phyloP scores from a whole-genome alignment of 2,888 invertebrate species.

The Lithophane semibrunnea region DNA sequence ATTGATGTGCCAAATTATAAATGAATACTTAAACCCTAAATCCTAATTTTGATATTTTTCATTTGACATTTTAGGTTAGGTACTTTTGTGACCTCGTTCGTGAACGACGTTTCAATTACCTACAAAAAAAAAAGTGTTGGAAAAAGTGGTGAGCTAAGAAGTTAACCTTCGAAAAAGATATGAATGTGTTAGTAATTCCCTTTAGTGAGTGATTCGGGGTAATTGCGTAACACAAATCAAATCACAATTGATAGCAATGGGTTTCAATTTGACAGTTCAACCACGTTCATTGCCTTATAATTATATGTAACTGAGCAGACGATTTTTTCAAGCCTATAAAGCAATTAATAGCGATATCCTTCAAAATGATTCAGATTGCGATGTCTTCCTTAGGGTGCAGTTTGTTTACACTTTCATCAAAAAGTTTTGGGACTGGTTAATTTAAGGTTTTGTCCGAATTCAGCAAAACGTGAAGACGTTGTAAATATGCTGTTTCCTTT shows the following conservation, averaged over 20 bases:
- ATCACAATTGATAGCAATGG: too few relatives aligned
- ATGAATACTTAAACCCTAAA: background rate
- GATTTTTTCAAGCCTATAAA: too few relatives aligned
- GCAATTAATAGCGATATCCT: too few relatives aligned
- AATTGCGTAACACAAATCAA: too few relatives aligned
- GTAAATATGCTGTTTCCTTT: background rate
- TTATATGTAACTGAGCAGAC: too few relatives aligned
- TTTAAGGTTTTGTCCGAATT: background rate
- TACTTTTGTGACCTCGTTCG: too few relatives aligned
- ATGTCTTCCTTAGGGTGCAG: background rate
- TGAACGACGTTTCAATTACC: background rate
- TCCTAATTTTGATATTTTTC: background rate
- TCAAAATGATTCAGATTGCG: too few relatives aligned
- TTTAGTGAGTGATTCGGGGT: background rate
- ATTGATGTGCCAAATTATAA: background rate
- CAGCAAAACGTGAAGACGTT: background rate
- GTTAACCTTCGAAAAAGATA: background rate
- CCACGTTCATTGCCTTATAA: too few relatives aligned
- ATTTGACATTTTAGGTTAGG: background rate
- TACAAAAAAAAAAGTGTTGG: background rate
- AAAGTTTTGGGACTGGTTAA: constrained; percentile 18
- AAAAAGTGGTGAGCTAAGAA: background rate
- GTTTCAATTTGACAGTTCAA: too few relatives aligned
- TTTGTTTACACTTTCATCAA: constrained; percentile 7
- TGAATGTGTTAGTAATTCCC: background rate